Conservation (phyloP, 2,113 vertebrate genomes). For the Ceyx margarethae region DNA sequence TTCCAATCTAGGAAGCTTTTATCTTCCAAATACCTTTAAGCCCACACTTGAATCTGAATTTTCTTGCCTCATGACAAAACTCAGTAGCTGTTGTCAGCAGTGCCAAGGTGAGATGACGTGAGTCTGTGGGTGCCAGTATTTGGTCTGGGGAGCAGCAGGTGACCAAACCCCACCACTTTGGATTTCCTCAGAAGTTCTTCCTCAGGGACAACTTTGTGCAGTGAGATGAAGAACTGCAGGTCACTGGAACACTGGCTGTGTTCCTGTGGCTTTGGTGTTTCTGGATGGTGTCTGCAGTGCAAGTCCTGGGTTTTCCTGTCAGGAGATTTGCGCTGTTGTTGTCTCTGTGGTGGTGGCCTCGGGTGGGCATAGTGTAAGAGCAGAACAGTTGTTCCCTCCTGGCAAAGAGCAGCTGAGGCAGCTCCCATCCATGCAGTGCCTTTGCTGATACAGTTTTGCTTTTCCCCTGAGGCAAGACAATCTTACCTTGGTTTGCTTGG, state of each 20-base stretch:
- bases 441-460: background rate
- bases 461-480: background rate
- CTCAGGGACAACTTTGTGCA: too few species aligned
- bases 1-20: background rate
- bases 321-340: background rate
- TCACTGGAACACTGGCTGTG: accelerated
- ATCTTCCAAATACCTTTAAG: background rate
- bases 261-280: background rate
- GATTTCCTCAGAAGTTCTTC: background rate
- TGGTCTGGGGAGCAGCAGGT: background rate
- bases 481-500: background rate
- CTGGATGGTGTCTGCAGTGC: background rate
- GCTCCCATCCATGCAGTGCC: background rate
- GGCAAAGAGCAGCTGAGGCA: background rate
- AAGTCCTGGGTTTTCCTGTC: background rate
- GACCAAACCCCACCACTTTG: background rate
- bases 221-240: background rate
- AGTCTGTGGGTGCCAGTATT: accelerated
- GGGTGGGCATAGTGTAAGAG: background rate
- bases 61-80: background rate
- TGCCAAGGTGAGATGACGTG: background rate
- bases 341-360: background rate
- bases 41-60: background rate
- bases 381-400: background rate
- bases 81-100: background rate